Evolutionary conservation across 2,113 vertebrate genomes (phyloP), one percentile per base, ranked within the genome.

Genomic region (Echinops telfairi): DNA sequence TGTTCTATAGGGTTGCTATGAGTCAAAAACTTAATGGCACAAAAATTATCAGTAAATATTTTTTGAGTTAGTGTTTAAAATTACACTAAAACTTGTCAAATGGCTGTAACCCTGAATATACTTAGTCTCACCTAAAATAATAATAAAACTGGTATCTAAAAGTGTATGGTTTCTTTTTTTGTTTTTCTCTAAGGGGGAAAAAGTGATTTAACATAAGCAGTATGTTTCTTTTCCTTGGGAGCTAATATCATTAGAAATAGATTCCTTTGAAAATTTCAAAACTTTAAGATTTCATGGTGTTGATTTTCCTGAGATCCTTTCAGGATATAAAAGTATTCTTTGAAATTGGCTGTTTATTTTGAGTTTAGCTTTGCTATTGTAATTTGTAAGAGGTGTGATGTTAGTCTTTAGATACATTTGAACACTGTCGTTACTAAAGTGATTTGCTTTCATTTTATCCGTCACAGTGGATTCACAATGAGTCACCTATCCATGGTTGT

Each of bases 191-290:
- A 73, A 38, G 22, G 66, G 36, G 71, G 70, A 6, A 73, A 33
- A 14, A 88, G 11, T 23, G 58, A 6, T 78, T 29, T 82, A 77
- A 93, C 68, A 62, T 76, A 68, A 92, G 70, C 6, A 90, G 0
- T 76, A 2, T 73, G 6, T 75, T 88, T 91, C 6, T 77, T 31
- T 23, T 75, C 90, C 85, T 95, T 86, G 47, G 78, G 90, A 82
- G 89, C 40, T 23, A 20, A 16, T 93, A 11, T 40, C 64, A 36
- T 15, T 95, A 27, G 62, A 84, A 87, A 87, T 83, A 60, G 38
- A 75, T 68, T 70, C 4, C 62, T 73, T 76, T 40, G 60, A 96
- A 81, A 86, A 31, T 81, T 31, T 80, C n/a, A 94, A 94, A 93
- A 68, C 10, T 40, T 40, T 20, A 91, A 95, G 36, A 70, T 90